Percentiles rank a stretch among this genome's conserved stretches.
Evolutionary conservation across 2,797 vertebrate genomes (phyloP).

Genomic region (Argentina silus): DNA sequence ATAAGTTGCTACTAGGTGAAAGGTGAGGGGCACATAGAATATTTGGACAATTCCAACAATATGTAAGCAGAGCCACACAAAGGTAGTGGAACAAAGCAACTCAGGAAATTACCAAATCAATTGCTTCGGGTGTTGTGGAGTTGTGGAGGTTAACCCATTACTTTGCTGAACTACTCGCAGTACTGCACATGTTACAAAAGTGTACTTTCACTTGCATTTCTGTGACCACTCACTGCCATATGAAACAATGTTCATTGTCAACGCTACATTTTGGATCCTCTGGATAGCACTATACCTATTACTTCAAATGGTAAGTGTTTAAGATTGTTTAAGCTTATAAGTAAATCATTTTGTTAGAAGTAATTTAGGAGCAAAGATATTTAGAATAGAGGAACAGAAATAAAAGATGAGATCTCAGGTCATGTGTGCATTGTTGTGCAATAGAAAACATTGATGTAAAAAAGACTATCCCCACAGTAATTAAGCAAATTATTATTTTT

Average conservation of each 20-base stretch:
- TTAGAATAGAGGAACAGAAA: no score
- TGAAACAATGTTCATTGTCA: background rate
- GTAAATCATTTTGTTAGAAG: no score
- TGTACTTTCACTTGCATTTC: background rate
- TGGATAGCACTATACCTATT: constrained; percentile 26
- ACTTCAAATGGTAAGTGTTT: constrained; percentile 40
- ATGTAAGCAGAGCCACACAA: background rate
- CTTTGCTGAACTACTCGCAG: background rate
- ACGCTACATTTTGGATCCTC: background rate
- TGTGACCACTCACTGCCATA: background rate
- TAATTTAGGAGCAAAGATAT: no score
- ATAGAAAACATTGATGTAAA: no score
- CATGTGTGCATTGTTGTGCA: no score
- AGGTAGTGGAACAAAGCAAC: background rate
- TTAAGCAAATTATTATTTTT: no score
- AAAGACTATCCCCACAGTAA: no score
- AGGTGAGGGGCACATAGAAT: no score
- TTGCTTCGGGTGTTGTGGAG: background rate
- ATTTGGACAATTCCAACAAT: no score
- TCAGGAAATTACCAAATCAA: background rate
- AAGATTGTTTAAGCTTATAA: background rate
- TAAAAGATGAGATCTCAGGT: no score
- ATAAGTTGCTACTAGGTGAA: no score
- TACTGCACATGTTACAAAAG: background rate
- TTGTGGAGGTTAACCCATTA: background rate